Evolutionary conservation across 2,888 invertebrate species (phyloP).

Genomic region (Tyria jacobaeae): DNA sequence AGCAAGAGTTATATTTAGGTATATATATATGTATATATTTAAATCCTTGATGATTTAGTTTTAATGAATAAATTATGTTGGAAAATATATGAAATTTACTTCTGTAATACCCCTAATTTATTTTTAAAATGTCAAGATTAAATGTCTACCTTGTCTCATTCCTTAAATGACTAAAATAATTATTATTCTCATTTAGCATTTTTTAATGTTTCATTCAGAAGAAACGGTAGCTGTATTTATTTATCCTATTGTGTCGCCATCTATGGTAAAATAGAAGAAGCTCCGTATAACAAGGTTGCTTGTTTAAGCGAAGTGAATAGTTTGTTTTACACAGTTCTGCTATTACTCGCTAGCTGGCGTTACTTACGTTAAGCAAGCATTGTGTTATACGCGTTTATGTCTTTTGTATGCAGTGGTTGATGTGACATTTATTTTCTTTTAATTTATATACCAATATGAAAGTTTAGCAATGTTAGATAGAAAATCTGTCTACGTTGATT

Average conservation of each 20-base stretch:
- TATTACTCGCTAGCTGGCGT: constrained; percentile 55
- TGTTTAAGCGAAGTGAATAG: not conserved
- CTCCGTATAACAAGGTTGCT: not conserved
- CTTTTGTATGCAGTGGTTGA: constrained; percentile 54
- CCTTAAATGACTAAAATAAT: too few species aligned
- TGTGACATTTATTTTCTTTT: not conserved
- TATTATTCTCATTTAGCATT: too few species aligned
- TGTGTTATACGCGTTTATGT: constrained; percentile 63
- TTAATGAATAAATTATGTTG: constrained; percentile 15
- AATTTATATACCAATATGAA: too few species aligned
- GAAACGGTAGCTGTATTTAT: not conserved
- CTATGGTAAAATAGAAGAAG: constrained; percentile 53
- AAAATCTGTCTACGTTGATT: too few species aligned
- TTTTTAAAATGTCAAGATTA: constrained; percentile 48
- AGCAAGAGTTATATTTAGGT: not conserved
- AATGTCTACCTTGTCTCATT: not conserved
- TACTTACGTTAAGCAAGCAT: fast-evolving
- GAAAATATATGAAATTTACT: not conserved
- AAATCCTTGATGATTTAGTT: constrained; percentile 6
- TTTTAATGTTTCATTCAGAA: too few species aligned
- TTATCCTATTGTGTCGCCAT: constrained; percentile 51
- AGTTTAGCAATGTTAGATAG: too few species aligned
- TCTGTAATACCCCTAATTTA: constrained; percentile 27
- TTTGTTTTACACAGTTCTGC: constrained; percentile 30
- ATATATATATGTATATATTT: not conserved